Evolutionary conservation across 2,888 invertebrate species (phyloP), one percentile per base, ranked within the genome.

Genomic region (Cetonia aurata): DNA sequence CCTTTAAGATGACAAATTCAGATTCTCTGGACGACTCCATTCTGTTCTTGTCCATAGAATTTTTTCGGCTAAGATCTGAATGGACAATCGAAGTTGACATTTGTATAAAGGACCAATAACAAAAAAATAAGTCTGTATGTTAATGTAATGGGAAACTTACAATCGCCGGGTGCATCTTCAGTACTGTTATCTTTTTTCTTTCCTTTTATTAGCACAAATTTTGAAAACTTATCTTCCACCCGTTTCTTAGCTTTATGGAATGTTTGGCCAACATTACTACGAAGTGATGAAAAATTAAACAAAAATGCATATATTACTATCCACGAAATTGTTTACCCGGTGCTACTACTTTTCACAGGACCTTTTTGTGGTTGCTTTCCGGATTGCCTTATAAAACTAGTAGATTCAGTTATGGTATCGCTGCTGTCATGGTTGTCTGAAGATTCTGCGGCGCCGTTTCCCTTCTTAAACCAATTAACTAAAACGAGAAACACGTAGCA

Each of bases 151-250:
- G n/a, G 3, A 25, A 57, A 83, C 90, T 89, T 84, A 92, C 92
- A 91, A 79, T 90, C 91, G 77, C 93, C 93, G 72, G 92, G 91
- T 1, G 92, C 89, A 83, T 97, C 96, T 85, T 96, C 96, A 73
- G 92, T 89, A 79, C 95, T 96, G 19, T 94, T 93, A 82, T 94
- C 92, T 84, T 96, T 94, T 83, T 94, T 96, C 82, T 96, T 96
- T 13, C 92, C 92, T 81, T 93, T 93, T 82, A 95, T 95, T 65
- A 95, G 87, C 8, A 94, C 94, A 77, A 95, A 92, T 83, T 93
- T 91, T 80, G 90, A 95, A 70, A 98, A 87, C 77, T 96, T 92
- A 80, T 96, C 94, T 85, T 98, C 97, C 79, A 98, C 93, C 77
- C 96, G 87, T 76, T 95, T 91, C 79, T 94, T 91, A 1, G 96